phyloP scores from a whole-genome alignment of 1,140 invertebrate species.

The Eriosoma lanigerum region DNA sequence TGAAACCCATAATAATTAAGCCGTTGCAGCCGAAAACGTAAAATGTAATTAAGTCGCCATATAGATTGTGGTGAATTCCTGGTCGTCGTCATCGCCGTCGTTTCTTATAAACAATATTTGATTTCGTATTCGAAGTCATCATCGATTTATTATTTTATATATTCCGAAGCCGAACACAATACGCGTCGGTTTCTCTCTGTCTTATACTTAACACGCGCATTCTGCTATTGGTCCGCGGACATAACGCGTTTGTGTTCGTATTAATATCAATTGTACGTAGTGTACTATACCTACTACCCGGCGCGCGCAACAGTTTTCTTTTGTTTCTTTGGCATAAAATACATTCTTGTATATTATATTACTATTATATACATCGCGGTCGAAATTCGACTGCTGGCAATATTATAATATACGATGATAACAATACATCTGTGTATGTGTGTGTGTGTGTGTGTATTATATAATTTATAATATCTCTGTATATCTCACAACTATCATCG shows the following conservation, averaged over 20 bases:
- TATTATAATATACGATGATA: neutral
- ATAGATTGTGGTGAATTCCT: slow-evolving; percentile 24
- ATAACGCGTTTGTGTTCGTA: neutral
- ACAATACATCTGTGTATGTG: neutral
- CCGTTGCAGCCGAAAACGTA: slow-evolving; percentile 33
- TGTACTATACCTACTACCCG: neutral
- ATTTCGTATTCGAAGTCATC: slow-evolving; percentile 14
- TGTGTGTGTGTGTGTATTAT: neutral
- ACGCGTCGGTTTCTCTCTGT: slow-evolving; percentile 11
- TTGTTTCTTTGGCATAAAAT: slow-evolving; percentile 40
- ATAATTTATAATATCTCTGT: neutral
- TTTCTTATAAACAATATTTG: neutral
- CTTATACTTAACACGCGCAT: neutral
- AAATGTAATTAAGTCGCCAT: slow-evolving; percentile 46
- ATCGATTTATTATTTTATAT: slow-evolving; percentile 26
- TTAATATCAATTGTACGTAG: neutral
- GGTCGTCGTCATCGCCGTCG: neutral
- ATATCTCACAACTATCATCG: too few relatives aligned
- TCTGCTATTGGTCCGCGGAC: slow-evolving; percentile 27
- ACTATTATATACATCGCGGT: too few relatives aligned
- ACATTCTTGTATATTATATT: too few relatives aligned
- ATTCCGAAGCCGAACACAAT: slow-evolving; percentile 29
- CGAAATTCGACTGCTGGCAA: slow-evolving; percentile 25
- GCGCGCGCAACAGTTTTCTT: neutral
- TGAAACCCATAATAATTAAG: slow-evolving; percentile 40